phyloP scores from a whole-genome alignment of 2,888 invertebrate genomes.

The Synergus japonicus region DNA sequence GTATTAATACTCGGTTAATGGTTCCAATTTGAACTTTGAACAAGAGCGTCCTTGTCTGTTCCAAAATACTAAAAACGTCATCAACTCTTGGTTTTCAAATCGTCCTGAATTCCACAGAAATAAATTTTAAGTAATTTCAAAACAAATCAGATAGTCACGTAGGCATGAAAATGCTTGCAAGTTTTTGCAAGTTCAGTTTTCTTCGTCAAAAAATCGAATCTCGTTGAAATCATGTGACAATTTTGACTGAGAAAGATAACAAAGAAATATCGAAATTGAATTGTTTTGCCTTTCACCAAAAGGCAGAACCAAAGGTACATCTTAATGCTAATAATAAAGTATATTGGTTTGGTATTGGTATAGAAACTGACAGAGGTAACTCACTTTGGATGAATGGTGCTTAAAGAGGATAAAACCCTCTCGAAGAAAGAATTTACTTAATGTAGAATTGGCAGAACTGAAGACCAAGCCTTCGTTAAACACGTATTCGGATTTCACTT shows the following conservation, averaged over 20 bases:
- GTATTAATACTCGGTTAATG: not conserved
- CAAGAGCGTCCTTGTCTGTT: conserved; percentile 20
- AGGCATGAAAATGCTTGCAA: not conserved
- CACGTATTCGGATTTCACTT: not conserved
- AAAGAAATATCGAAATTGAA: not conserved
- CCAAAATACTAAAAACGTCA: conserved; percentile 31
- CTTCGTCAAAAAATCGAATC: not conserved
- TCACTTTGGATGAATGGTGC: conserved; percentile 28
- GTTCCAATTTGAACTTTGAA: conserved; percentile 29
- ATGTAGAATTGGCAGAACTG: not conserved
- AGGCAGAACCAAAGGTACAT: not conserved
- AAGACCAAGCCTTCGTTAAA: not conserved
- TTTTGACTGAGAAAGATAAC: not conserved
- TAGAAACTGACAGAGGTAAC: not conserved
- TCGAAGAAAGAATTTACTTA: not conserved
- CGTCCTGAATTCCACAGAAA: not conserved
- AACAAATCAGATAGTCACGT: not conserved
- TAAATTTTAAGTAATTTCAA: not conserved
- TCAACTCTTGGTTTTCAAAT: not conserved
- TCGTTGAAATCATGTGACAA: not conserved
- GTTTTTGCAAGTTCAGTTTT: not conserved
- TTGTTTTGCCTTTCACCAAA: not conserved
- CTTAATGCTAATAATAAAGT: not conserved
- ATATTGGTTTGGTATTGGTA: not conserved
- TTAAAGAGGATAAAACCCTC: not conserved